Evolutionary conservation across 2,113 vertebrate genomes (phyloP), one percentile per base, ranked within the genome.

Genomic region (Crotalus horridus): DNA sequence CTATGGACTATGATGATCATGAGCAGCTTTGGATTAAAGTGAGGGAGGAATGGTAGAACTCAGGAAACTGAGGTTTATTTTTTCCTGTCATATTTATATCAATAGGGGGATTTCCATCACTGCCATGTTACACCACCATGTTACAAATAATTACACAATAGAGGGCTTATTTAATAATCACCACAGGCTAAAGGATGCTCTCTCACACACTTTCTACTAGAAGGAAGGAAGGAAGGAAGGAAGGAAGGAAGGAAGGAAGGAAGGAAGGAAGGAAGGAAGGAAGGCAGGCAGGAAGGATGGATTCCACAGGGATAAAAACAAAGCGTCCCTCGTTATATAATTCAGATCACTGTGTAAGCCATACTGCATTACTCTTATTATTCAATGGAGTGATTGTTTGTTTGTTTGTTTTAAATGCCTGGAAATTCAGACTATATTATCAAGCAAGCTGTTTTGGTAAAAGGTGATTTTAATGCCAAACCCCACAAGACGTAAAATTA

Each of bases 401-500:
- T 90, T 91, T n/a, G 51, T 88, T 91, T n/a, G 54, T 88, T 94
- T 94, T 33, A 91, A 74, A 2, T 85, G 81, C 91, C 92, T 91
- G 94, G 94, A 91, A 95, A 91, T 89, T 94, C 94, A 95, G 96
- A 94, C 93, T 96, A 95, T 96, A 96, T 91, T 96, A 96, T 97
- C 96, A 97, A 97, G 97, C 97, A 97, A 96, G 90, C 91, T 97
- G 89, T 94, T 97, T 95, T 29, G 20, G 95, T 96, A 97, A 96
- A 96, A 64, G 96, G 96, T 95, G 96, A 96, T 92, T 97, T 97
- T 96, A 96, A 97, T 97, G 96, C 94, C 95, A 97, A 95, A 97
- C 97, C 97, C 97, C 96, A 98, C 97, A 94, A 98, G 96, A 95
- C 96, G 96, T 95, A 97, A 97, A 96, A 98, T 97, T 97, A 97